Conservation (phyloP, 2,888 invertebrate genomes). For the Drosophila longiperda region DNA sequence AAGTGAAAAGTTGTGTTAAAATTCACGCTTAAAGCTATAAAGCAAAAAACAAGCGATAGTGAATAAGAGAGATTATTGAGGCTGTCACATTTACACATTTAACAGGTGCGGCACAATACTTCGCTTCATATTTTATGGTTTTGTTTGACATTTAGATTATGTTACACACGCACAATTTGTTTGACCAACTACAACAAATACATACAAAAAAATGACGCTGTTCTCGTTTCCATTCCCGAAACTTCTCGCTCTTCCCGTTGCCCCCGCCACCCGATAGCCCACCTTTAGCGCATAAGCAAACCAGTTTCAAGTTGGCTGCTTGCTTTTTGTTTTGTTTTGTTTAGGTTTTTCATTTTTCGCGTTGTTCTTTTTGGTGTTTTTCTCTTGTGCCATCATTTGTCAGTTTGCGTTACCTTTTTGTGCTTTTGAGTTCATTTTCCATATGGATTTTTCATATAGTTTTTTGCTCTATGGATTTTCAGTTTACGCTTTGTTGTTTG, state of each 20-base stretch:
- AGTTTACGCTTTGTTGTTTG: constrained; percentile 50
- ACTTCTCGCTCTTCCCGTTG: constrained; percentile 5
- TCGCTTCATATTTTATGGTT: constrained; percentile 13
- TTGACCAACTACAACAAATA: constrained; percentile 15
- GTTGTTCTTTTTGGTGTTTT: constrained; percentile 29
- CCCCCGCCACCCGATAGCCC: constrained; percentile 5
- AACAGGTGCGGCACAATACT: constrained; percentile 51
- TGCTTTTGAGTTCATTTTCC: constrained; percentile 61
- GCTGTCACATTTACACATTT: constrained; percentile 4
- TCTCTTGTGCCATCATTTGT: constrained; percentile 49
- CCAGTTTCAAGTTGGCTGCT: constrained; percentile 67
- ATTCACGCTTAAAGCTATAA: constrained; percentile 20
- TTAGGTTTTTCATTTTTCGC: constrained; percentile 47
- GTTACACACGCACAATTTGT: constrained; percentile 57
- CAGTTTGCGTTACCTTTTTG: constrained; percentile 40
- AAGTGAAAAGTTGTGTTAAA: constrained; percentile 67
- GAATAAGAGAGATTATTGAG: neutral
- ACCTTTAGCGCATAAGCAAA: constrained; percentile 52
- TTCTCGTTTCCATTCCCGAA: constrained; percentile 34
- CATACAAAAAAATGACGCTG: constrained; percentile 42
- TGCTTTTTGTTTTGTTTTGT: constrained; percentile 50
- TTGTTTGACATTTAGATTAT: constrained; percentile 59
- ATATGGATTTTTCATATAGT: constrained; percentile 68
- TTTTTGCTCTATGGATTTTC: constrained; percentile 51
- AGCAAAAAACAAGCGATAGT: constrained; percentile 14